A percentile compares a stretch with the other conserved stretches of the same genome.
Evolutionary conservation across 2,113 vertebrate genomes (phyloP).

Genomic region (Pleuronectes platessa): DNA sequence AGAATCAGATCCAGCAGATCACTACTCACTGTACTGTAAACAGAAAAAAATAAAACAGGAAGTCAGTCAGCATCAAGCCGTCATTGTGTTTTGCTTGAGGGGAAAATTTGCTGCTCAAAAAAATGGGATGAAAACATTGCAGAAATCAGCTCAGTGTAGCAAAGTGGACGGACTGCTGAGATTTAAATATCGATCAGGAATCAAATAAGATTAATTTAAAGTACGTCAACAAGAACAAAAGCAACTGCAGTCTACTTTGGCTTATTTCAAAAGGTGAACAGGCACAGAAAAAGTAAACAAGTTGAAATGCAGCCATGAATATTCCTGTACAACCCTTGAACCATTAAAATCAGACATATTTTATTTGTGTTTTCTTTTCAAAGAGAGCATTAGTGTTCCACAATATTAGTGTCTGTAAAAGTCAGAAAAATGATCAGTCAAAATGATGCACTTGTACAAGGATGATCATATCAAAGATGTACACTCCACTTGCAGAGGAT

Average conservation of each 20-base stretch:
- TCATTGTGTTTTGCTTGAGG: constrained; percentile 39
- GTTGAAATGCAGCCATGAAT: constrained; percentile 65
- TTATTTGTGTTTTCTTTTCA: constrained; percentile 28
- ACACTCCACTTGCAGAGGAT: constrained; percentile 72
- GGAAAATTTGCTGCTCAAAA: constrained; percentile 42
- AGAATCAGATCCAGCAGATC: constrained; percentile 44
- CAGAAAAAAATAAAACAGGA: constrained; percentile 60
- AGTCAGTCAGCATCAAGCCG: constrained; percentile 48
- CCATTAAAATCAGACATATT: constrained; percentile 55
- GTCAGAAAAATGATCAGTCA: constrained; percentile 58
- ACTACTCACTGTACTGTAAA: constrained; percentile 53
- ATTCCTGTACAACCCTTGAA: constrained; percentile 70
- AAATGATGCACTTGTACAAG: constrained; percentile 69
- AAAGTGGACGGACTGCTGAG: constrained; percentile 75
- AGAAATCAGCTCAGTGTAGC: constrained; percentile 62
- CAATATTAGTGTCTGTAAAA: constrained; percentile 64
- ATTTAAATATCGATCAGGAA: constrained; percentile 70
- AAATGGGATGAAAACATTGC: constrained; percentile 56
- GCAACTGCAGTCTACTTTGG: constrained; percentile 85
- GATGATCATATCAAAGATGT: constrained; percentile 66
- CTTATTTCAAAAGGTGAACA: constrained; percentile 81
- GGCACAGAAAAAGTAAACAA: constrained; percentile 78
- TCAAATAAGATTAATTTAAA: constrained; percentile 55
- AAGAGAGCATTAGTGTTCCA: constrained; percentile 65
- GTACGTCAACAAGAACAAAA: constrained; percentile 57